A percentile compares a stretch with the other conserved stretches of the same genome.
Evolutionary conservation across 2,888 invertebrate species (phyloP).

Genomic region (Meghimatium bilineatum): DNA sequence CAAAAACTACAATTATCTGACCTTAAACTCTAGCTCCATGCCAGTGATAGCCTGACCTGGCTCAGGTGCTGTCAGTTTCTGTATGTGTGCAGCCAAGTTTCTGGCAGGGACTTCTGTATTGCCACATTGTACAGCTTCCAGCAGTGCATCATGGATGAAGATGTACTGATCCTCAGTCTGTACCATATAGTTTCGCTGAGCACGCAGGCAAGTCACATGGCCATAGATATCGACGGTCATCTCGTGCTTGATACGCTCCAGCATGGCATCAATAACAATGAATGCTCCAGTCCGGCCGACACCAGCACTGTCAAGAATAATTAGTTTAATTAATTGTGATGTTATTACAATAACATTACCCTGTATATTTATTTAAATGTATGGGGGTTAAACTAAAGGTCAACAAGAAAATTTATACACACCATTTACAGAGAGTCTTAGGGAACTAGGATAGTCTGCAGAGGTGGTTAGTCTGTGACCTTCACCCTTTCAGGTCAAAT

Average conservation of each 20-base stretch:
- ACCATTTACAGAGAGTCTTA: too few species aligned
- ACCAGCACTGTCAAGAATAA: constrained; percentile 81
- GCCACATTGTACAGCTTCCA: constrained; percentile 97
- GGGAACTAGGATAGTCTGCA: too few species aligned
- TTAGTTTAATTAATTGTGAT: not conserved
- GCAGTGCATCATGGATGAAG: constrained; percentile 97
- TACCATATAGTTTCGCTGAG: constrained; percentile 99
- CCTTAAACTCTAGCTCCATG: constrained; percentile 77
- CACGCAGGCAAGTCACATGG: constrained; percentile 97
- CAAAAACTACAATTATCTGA: constrained; percentile 44
- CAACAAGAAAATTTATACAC: too few species aligned
- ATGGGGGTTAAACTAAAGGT: too few species aligned
- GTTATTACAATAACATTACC: too few species aligned
- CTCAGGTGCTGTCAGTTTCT: constrained; percentile 90
- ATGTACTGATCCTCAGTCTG: constrained; percentile 98
- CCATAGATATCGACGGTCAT: constrained; percentile 99
- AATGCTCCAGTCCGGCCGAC: constrained; percentile 97
- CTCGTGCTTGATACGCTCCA: constrained; percentile 96
- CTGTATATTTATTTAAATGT: too few species aligned
- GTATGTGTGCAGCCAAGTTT: constrained; percentile 95
- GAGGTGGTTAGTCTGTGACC: too few species aligned
- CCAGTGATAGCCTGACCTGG: constrained; percentile 75
- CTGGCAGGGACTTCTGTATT: constrained; percentile 97
- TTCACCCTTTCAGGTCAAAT: too few species aligned
- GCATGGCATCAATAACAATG: constrained; percentile 99